Evolutionary conservation across 2,888 invertebrate genomes (phyloP), one percentile per base, ranked within the genome.

Genomic region (Drosophila austrosaltans): DNA sequence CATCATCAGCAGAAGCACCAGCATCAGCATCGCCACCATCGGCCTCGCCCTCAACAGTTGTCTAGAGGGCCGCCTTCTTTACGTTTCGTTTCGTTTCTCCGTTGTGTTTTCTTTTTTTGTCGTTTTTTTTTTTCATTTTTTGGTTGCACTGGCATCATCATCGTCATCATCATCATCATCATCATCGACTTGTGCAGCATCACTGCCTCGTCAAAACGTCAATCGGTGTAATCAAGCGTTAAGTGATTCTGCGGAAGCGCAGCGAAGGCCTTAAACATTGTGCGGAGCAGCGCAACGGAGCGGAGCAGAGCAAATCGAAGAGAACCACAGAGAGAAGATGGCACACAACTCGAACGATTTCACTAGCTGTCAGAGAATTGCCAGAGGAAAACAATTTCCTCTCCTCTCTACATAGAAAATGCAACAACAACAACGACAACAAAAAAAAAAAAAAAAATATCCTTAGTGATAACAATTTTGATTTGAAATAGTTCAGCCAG

Each of bases 211-310:
- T 87, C 82, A 85, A 84, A 90, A 84, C 85, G 87, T 81, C 84
- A 82, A 89, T 90, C 90, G 85, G 81, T 82, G 90, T 89, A 89
- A 89, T 90, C 89, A 90, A 89, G 89, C 89, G 89, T 89, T 90
- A 89, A 89, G 89, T 89, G 89, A 90, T 89, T 90, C 90, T 81
- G 89, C 82, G 87, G 85, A 89, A 87, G 89, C 79, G 86, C 78
- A 82, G 69, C 87, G 64, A 64, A 48, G 53, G 68, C 72, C 70
- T 72, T 63, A 53, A 66, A 62, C 63, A 59, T 66, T 57, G 57
- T 57, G 40, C 42, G 40, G 40, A 40, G 40, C 16, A 56, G 56
- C 32, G 56, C 16, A 56, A 16, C 32, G 30, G 32, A 16, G 53
- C 54, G 30, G 30, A 2, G 30, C 28, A n/a, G n/a, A n/a, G 54